Evolutionary conservation across 2,888 invertebrate species (phyloP), one percentile per base, ranked within the genome.

Genomic region (Glyphotaelius pellucidus): DNA sequence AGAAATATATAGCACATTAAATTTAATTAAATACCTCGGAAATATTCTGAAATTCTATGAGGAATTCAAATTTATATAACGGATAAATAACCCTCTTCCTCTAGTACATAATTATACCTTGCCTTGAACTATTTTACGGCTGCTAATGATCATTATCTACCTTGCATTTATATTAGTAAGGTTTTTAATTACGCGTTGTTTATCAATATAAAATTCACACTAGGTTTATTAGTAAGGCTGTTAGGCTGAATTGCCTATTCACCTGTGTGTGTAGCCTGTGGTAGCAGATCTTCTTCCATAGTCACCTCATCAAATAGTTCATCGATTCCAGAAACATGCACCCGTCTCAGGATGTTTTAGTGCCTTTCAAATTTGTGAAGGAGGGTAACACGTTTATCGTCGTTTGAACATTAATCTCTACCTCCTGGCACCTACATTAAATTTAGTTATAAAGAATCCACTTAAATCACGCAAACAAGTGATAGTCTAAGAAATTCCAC

Each of bases 291-390:
- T 67, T n/a, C 67, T 67, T 67, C 67, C 4, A 67, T 67, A 67
- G 67, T 25, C 67, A 67, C 83, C 83, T 83, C 83, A 83, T 83
- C 83, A 83, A 67, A 83, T 38, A 83, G 83, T 83, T 83, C 83
- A 83, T 83, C 38, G 35, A 19, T 32, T 31, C 35, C 25, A 83
- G 83, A 83, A 83, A 32, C 83, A 83, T 83, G 35, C 35, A 35
- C 35, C 83, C 83, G 83, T 35, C 38, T 35, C 83, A 35, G 35
- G 35, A 83, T 83, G 83, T 25, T 83, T 32, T 25, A 83, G 83
- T 83, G 35, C 83, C 90, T 52, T 90, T 92, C 91, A 93, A 92
- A 93, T 92, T 93, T 93, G 93, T 93, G 93, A 90, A 85, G 90
- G 92, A 79, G 81, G 87, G 90, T 91, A 91, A 90, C 89, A 90